Conservation (phyloP, 1,140 invertebrate genomes). For the Octopus bimaculoides region DNA sequence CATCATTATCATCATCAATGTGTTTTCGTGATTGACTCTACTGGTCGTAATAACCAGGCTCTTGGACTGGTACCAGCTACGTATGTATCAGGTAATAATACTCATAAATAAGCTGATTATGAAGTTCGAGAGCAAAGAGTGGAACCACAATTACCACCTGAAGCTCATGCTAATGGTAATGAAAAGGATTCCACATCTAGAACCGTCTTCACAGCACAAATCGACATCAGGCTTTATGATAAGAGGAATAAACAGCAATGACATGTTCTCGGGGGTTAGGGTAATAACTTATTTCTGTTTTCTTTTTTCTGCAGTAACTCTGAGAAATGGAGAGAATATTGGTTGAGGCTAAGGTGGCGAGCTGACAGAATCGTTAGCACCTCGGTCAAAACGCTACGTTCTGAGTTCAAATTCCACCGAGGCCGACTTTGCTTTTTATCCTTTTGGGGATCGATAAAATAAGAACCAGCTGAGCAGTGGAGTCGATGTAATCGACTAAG, state of each 20-base stretch:
- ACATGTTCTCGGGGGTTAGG: too few relatives aligned
- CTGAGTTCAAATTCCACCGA: too few relatives aligned
- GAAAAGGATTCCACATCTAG: background rate
- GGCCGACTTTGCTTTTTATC: too few relatives aligned
- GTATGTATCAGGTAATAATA: background rate
- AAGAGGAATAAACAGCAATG: background rate
- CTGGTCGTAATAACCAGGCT: background rate
- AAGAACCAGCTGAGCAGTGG: too few relatives aligned
- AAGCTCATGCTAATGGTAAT: background rate
- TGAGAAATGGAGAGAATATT: too few relatives aligned
- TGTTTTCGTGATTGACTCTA: background rate
- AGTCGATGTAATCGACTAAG: too few relatives aligned
- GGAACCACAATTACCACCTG: background rate
- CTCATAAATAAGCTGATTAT: background rate
- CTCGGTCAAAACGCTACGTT: too few relatives aligned
- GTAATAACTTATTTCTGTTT: too few relatives aligned
- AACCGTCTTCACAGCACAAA: background rate
- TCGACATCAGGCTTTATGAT: background rate
- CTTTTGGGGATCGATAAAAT: too few relatives aligned
- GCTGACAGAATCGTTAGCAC: too few relatives aligned
- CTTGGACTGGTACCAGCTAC: background rate
- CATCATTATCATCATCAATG: background rate
- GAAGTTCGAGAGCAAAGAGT: background rate
- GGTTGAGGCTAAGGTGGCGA: too few relatives aligned
- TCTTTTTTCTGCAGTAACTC: too few relatives aligned